Conservation (phyloP, 2,888 invertebrate species). For the Drosophila melanosoma region DNA sequence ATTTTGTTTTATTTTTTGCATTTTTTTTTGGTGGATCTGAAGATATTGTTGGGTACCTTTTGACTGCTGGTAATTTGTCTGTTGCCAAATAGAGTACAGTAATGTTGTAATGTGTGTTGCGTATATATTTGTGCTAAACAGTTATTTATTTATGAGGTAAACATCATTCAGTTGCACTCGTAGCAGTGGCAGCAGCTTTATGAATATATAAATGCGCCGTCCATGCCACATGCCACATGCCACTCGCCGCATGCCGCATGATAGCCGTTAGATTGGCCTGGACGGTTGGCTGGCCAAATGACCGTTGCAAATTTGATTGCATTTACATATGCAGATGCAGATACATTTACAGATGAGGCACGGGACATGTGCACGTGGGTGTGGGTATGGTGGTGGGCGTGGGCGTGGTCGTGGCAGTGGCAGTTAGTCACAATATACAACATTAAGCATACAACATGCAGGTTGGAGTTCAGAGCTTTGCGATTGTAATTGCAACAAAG, state of each 20-base stretch:
- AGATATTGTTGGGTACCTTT: constrained; percentile 61
- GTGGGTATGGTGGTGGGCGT: not conserved
- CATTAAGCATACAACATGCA: constrained; percentile 1
- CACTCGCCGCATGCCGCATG: constrained; percentile 54
- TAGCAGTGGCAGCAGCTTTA: constrained; percentile 60
- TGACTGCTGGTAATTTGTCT: constrained; percentile 72
- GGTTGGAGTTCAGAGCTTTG: constrained; percentile 29
- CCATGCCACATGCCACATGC: constrained; percentile 49
- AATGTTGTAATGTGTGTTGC: constrained; percentile 22
- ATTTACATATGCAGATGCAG: constrained; percentile 74
- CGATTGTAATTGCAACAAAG: constrained; percentile 59
- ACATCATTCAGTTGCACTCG: constrained; percentile 75
- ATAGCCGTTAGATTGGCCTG: constrained; percentile 78
- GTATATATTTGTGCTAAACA: constrained; percentile 74
- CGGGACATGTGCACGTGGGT: not conserved
- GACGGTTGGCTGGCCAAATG: constrained; percentile 73
- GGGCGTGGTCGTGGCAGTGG: not conserved
- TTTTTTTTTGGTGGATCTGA: constrained; percentile 10
- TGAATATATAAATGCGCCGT: constrained; percentile 73
- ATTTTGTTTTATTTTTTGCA: constrained; percentile 12
- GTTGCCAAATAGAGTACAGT: constrained; percentile 34
- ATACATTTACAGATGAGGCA: constrained; percentile 47
- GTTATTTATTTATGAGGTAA: constrained; percentile 79
- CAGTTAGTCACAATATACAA: constrained; percentile 1
- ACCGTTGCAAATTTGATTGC: constrained; percentile 79